Evolutionary conservation across 1,140 invertebrate genomes (phyloP).

Genomic region (Cyphomyrmex costatus): DNA sequence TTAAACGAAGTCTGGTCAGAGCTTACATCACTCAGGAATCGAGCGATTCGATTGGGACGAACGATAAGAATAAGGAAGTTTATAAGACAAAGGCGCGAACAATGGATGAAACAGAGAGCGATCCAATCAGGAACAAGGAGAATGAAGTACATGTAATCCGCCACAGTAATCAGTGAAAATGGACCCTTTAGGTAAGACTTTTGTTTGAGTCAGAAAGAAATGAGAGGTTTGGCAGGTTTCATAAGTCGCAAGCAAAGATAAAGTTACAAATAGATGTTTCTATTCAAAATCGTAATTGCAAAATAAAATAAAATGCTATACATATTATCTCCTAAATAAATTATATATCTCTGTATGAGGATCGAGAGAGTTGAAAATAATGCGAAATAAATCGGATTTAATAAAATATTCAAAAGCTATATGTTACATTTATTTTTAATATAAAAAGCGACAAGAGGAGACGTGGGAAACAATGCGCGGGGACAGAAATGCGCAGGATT

Average conservation of each 20-base stretch:
- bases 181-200: background rate
- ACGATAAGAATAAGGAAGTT: slow-evolving; percentile 44
- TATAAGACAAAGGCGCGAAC: slow-evolving; percentile 25
- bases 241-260: slow-evolving; percentile 25
- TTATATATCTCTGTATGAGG: background rate
- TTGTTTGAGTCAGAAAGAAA: background rate
- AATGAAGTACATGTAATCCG: slow-evolving; percentile 33
- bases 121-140: slow-evolving; percentile 35
- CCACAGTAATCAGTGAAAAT: slow-evolving; percentile 47
- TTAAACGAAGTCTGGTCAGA: slow-evolving; percentile 29
- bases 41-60: slow-evolving; percentile 35
- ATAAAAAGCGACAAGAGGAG: slow-evolving; percentile 26
- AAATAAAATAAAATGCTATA: background rate
- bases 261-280: background rate
- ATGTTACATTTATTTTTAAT: background rate
- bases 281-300: background rate
- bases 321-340: background rate
- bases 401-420: background rate
- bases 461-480: slow-evolving; percentile 38
- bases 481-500: background rate
- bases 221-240: background rate
- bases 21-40: slow-evolving; percentile 34
- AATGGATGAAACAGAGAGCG: slow-evolving; percentile 44
- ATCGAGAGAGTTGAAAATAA: slow-evolving; percentile 10
- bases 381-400: background rate